These are phyloP conservation scores for Diglossa cyanea DNA, from an alignment of 2,797 vertebrate species.

Conservation along the genomic window DNA sequence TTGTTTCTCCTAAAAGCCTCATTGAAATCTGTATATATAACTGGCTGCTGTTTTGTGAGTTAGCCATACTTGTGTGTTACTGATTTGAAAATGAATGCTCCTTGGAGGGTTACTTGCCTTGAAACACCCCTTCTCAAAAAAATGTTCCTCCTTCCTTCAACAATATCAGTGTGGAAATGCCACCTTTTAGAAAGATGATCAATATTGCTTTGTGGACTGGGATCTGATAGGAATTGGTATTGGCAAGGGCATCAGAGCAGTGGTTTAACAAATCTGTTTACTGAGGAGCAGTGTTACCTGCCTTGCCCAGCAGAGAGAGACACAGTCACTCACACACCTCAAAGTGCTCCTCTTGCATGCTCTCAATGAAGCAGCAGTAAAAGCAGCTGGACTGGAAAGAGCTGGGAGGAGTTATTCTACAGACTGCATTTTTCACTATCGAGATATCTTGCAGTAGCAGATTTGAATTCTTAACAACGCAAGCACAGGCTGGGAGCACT, in stretches of 20 bases:
- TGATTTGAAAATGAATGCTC: constrained; percentile 61
- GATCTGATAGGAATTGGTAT: background rate
- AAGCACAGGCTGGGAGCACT: background rate
- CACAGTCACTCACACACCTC: background rate
- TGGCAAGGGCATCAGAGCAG: background rate
- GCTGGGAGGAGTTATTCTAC: background rate
- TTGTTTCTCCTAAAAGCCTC: constrained; percentile 59
- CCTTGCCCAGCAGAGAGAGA: constrained; percentile 37
- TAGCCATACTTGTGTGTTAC: background rate
- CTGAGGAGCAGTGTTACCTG: constrained; percentile 10
- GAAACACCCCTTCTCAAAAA: background rate
- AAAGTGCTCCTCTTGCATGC: background rate
- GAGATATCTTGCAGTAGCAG: background rate
- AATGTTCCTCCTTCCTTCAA: background rate
- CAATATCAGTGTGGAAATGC: background rate
- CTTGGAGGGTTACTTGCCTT: constrained; percentile 12
- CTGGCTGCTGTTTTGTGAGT: constrained; percentile 54
- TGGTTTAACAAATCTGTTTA: background rate
- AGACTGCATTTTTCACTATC: background rate
- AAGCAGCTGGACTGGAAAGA: background rate
- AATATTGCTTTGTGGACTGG: background rate
- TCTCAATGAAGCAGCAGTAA: background rate
- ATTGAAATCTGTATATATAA: constrained; percentile 47
- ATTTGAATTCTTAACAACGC: background rate
- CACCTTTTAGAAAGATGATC: background rate